These are phyloP conservation scores for Caenorhabditis doughertyi DNA, from an alignment of 2,888 invertebrate species.

Conservation along the genomic window DNA sequence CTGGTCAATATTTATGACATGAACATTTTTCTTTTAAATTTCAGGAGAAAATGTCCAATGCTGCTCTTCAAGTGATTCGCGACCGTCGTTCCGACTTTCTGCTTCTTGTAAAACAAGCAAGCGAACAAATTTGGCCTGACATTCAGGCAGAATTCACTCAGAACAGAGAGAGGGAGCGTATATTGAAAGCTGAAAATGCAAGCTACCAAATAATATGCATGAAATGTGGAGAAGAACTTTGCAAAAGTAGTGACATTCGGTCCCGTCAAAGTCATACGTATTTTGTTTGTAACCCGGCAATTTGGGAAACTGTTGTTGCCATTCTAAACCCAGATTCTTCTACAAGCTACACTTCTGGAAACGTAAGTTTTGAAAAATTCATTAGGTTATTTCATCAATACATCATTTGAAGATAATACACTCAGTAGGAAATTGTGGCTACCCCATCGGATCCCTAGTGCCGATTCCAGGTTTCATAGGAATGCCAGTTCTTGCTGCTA, in stretches of 20 bases:
- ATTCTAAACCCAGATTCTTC: neutral
- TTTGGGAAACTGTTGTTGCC: conserved; percentile 40
- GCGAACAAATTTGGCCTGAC: conserved; percentile 10
- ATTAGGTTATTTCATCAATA: neutral
- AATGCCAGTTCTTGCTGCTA: conserved; percentile 38
- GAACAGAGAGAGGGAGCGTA: neutral
- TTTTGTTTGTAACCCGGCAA: conserved; percentile 49
- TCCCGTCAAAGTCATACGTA: conserved; percentile 27
- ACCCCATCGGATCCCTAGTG: conserved; percentile 32
- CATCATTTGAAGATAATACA: conserved; percentile 11
- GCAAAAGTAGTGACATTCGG: conserved; percentile 38
- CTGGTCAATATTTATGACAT: neutral
- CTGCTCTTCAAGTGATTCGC: conserved; percentile 16
- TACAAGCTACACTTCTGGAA: conserved; percentile 16
- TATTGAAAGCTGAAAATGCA: neutral
- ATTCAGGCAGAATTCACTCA: conserved; percentile 12
- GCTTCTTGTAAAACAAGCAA: neutral
- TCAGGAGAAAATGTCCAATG: conserved; percentile 40
- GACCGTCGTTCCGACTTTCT: neutral
- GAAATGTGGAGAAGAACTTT: conserved; percentile 53
- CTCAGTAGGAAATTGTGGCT: conserved; percentile 17
- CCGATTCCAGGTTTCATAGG: neutral
- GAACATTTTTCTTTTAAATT: neutral
- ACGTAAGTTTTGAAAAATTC: neutral
- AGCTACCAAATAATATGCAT: conserved; percentile 51